A percentile compares a stretch with the other conserved stretches of the same genome.
Evolutionary conservation across 2,797 vertebrate species (phyloP).

Genomic region (Hyperoplus immaculatus): DNA sequence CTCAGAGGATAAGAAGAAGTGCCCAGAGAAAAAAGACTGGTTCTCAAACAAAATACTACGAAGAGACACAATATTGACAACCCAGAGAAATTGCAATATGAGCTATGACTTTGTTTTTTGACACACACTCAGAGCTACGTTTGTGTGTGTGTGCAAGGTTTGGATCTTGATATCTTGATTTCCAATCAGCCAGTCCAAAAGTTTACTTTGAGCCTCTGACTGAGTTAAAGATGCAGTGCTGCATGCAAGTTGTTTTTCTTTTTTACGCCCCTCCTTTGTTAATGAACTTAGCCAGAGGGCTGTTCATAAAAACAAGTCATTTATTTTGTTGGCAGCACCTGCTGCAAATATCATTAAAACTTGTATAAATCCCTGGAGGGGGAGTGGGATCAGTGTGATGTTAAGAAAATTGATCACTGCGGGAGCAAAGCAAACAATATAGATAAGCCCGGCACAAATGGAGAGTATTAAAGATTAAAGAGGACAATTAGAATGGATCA

Average conservation of each 20-base stretch:
- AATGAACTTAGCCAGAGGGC: conserved; percentile 24
- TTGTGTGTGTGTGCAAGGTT: not conserved
- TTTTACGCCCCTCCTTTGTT: not conserved
- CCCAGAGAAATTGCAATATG: not conserved
- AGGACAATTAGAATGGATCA: not conserved
- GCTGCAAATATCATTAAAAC: conserved; percentile 5
- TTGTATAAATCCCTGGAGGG: conserved; percentile 12
- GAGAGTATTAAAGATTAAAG: conserved; percentile 8
- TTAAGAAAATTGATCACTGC: conserved; percentile 2
- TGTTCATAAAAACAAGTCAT: conserved; percentile 18
- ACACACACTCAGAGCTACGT: too few relatives aligned
- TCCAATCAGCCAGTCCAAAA: not conserved
- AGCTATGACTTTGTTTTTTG: not conserved
- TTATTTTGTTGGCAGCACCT: conserved; percentile 8
- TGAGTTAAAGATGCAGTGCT: conserved; percentile 8
- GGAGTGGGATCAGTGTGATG: not conserved
- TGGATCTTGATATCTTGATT: not conserved
- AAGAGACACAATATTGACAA: not conserved
- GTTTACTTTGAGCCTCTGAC: conserved; percentile 3
- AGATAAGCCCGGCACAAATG: not conserved
- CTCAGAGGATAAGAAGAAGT: too few relatives aligned
- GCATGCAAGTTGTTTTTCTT: not conserved
- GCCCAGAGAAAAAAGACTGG: not conserved
- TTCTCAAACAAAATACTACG: not conserved
- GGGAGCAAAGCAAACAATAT: not conserved